A percentile compares a stretch with the other conserved stretches of the same genome.
phyloP scores from a whole-genome alignment of 2,888 invertebrate species.

The Pelosia muscerda region DNA sequence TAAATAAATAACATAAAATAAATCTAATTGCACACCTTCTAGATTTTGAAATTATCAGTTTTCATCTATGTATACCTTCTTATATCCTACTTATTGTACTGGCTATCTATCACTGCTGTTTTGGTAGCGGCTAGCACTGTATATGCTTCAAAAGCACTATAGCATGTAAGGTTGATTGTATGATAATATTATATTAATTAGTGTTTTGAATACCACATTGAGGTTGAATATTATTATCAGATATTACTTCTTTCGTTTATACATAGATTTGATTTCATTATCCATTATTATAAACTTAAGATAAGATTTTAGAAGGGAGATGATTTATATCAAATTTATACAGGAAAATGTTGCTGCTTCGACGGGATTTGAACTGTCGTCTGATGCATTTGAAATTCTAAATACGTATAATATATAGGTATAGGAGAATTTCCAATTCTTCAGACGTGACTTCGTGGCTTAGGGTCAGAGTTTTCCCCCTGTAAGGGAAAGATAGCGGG shows the following conservation, averaged over 20 bases:
- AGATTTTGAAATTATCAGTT: neutral
- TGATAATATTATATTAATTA: conserved; percentile 40
- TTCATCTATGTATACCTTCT: neutral
- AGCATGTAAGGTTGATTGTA: conserved; percentile 38
- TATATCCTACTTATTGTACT: conserved; percentile 22
- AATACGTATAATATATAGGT: no score
- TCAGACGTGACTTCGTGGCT: no score
- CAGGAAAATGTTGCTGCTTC: no score
- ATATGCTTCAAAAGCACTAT: conserved; percentile 60
- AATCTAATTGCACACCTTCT: no score
- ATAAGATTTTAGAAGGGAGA: neutral
- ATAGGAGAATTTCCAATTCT: no score
- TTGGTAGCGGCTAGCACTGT: conserved; percentile 52
- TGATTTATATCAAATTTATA: no score
- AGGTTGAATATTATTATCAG: neutral
- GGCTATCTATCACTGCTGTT: conserved; percentile 30
- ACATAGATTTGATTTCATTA: conserved; percentile 12
- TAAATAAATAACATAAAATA: no score
- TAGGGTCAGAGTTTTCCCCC: no score
- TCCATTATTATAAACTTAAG: neutral
- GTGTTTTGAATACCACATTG: conserved; percentile 50
- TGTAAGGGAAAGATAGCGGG: no score
- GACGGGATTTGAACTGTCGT: no score
- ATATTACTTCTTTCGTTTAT: neutral
- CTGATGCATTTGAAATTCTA: neutral